Evolutionary conservation across 2,113 vertebrate species (phyloP).

Genomic region (Halichoeres trimaculatus): DNA sequence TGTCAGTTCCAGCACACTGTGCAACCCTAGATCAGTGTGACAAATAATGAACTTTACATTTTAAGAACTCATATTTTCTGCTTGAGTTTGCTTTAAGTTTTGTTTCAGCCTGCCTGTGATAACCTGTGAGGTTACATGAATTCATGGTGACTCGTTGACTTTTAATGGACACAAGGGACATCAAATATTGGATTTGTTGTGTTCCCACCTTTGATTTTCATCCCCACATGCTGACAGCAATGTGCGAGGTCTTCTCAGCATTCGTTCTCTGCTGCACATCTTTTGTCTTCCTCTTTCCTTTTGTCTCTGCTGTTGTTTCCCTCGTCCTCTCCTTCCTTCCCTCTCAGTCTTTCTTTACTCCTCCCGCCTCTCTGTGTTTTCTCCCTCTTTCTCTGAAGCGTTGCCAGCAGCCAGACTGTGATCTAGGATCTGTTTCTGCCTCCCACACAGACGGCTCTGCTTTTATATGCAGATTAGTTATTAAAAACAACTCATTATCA

Average conservation of each 20-base stretch:
- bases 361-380: slow-evolving; percentile 27
- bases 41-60: too few species aligned
- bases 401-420: slow-evolving; percentile 74
- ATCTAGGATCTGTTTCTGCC: slow-evolving; percentile 72
- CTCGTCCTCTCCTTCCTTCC: background rate
- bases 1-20: too few species aligned
- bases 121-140: too few species aligned
- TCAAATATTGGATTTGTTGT: too few species aligned
- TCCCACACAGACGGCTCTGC: slow-evolving; percentile 52
- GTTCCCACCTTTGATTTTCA: background rate
- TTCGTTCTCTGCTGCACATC: slow-evolving; percentile 4
- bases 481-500: slow-evolving; percentile 81
- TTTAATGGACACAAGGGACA: too few species aligned
- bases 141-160: too few species aligned
- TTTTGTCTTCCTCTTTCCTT: slow-evolving; percentile 19
- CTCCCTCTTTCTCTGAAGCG: slow-evolving; percentile 56
- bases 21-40: too few species aligned
- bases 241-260: slow-evolving; percentile 20
- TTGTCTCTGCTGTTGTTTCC: slow-evolving; percentile 22
- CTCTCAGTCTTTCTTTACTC: slow-evolving; percentile 6
- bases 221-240: slow-evolving; percentile 10
- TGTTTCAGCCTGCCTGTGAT: too few species aligned
- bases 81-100: too few species aligned
- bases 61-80: too few species aligned
- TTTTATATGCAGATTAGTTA: slow-evolving; percentile 82